These are phyloP conservation scores for Adelphocoris suturalis DNA, from an alignment of 2,888 invertebrate genomes.

Conservation along the genomic window DNA sequence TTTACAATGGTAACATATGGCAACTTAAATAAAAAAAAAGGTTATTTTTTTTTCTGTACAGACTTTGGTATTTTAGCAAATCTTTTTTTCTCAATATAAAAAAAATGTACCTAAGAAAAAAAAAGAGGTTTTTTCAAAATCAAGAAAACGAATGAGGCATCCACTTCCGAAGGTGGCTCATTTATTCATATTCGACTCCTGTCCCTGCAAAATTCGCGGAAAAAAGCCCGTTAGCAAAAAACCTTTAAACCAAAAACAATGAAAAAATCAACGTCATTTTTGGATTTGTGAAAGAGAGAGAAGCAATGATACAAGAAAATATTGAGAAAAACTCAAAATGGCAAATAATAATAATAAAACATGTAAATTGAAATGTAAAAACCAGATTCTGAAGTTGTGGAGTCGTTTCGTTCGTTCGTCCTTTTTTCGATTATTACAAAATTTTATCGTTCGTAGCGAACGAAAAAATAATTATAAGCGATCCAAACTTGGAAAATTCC, in stretches of 20 bases:
- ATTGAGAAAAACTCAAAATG: neutral
- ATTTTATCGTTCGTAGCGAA: conserved; percentile 30
- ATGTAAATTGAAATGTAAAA: neutral
- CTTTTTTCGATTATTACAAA: conserved; percentile 50
- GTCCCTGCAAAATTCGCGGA: conserved; percentile 45
- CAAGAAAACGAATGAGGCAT: conserved; percentile 14
- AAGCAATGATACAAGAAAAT: neutral
- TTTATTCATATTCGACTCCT: conserved; percentile 43
- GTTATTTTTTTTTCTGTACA: conserved; percentile 47
- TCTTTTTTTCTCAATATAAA: conserved; percentile 41
- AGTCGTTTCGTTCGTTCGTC: conserved; percentile 53
- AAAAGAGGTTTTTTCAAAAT: conserved; percentile 9
- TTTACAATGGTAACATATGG: conserved; percentile 70
- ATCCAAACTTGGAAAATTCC: conserved; percentile 38
- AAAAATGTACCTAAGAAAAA: conserved; percentile 40
- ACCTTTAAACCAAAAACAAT: conserved; percentile 17
- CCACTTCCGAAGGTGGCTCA: conserved; percentile 15
- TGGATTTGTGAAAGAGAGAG: neutral
- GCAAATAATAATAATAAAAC: neutral
- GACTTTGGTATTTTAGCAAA: conserved; percentile 66
- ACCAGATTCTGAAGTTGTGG: conserved; percentile 37
- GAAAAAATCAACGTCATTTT: conserved; percentile 6
- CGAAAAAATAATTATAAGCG: conserved; percentile 45
- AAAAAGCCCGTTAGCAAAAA: conserved; percentile 49
- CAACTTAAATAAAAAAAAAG: conserved; percentile 64